Conservation (phyloP, 2,888 invertebrate genomes). For the Philopedon plagiatum region DNA sequence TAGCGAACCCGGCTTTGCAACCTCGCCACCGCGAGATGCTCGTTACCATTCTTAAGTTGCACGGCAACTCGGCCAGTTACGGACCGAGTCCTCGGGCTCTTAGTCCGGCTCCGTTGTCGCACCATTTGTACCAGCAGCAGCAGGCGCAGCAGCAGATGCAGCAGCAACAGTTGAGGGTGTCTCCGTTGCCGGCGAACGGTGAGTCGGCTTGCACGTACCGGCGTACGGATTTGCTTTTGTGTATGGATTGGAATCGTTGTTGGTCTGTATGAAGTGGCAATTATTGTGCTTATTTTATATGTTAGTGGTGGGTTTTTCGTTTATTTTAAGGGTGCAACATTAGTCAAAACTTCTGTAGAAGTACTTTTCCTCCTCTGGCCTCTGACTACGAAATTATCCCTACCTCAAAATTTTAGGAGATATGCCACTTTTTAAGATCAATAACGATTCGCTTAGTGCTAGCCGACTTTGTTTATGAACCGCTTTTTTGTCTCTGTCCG, state of each 20-base stretch:
- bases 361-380: no score
- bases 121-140: conserved; percentile 69
- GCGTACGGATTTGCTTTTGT: conserved; percentile 2
- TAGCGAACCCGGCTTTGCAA: conserved; percentile 81
- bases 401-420: no score
- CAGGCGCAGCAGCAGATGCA: conserved; percentile 58
- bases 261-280: no score
- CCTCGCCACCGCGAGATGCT: conserved; percentile 82
- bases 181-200: conserved; percentile 77
- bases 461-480: conserved; percentile 18
- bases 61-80: conserved; percentile 58
- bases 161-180: conserved; percentile 72
- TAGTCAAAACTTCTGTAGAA: no score
- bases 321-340: no score
- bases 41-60: conserved; percentile 76
- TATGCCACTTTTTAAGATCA: not conserved
- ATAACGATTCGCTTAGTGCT: conserved; percentile 26
- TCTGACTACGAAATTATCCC: no score
- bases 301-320: no score
- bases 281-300: not conserved
- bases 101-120: conserved; percentile 67
- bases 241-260: not conserved
- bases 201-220: conserved; percentile 55
- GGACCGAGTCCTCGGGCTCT: conserved; percentile 65
- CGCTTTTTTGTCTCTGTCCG: conserved; percentile 19